These are phyloP conservation scores for Chaetorhynchus papuensis DNA, from an alignment of 2,113 vertebrate genomes.

Conservation along the genomic window DNA sequence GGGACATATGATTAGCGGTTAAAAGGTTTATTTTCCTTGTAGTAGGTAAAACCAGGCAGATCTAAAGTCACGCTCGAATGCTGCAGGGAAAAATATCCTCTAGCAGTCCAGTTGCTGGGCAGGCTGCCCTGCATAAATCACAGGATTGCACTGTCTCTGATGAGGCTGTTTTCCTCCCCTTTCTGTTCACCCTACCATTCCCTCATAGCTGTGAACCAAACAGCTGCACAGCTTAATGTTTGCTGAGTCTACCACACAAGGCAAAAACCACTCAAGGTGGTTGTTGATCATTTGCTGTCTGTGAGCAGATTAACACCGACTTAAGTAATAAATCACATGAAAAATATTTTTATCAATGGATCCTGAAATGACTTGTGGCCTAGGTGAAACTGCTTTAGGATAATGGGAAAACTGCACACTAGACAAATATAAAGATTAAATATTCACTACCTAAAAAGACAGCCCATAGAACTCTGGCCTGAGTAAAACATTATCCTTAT, in stretches of 20 bases:
- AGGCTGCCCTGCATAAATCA: constrained; percentile 48
- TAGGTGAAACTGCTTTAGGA: not conserved
- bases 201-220: not conserved
- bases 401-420: not conserved
- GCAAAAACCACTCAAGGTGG: not conserved
- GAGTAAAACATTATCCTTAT: not conserved
- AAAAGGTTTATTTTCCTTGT: not conserved
- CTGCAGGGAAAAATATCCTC: not conserved
- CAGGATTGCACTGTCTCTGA: not conserved
- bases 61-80: not conserved
- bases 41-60: not conserved
- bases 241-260: not conserved
- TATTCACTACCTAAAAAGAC: not conserved
- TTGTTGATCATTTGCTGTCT: not conserved
- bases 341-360: not conserved
- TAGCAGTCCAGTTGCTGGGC: not conserved
- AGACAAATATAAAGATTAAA: not conserved
- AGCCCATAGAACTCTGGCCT: not conserved
- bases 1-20: not conserved
- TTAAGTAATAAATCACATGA: not conserved
- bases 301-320: not conserved
- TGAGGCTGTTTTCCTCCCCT: not conserved
- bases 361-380: not conserved
- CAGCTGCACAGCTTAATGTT: not conserved
- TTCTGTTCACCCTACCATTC: not conserved